A percentile compares a stretch with the other conserved stretches of the same genome.
phyloP scores from a whole-genome alignment of 1,140 invertebrate genomes.

The Centruroides vittatus region DNA sequence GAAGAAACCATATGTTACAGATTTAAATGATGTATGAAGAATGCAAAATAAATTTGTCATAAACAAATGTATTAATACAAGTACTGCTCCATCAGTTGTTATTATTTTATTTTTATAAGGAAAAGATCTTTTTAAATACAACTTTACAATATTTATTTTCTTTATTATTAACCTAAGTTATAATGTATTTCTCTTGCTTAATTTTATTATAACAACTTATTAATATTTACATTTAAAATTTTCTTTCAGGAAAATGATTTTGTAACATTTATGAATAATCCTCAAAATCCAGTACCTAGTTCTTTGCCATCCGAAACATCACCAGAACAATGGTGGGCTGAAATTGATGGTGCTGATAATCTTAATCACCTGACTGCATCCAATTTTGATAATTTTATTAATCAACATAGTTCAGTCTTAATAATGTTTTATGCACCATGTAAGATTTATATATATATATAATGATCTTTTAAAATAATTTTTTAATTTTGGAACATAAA shows the following conservation, averaged over 20 bases:
- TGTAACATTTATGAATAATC: slow-evolving; percentile 47
- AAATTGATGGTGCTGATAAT: slow-evolving; percentile 29
- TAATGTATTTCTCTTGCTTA: not conserved
- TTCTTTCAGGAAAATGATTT: slow-evolving; percentile 43
- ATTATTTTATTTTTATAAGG: too few species aligned
- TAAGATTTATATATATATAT: slow-evolving; percentile 24
- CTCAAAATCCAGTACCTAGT: slow-evolving; percentile 29
- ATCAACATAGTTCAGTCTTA: slow-evolving; percentile 34
- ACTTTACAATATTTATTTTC: too few species aligned
- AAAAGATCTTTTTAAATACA: too few species aligned
- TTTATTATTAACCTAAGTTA: too few species aligned
- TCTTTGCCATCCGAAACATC: slow-evolving; percentile 21
- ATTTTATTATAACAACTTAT: slow-evolving; percentile 5
- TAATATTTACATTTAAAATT: slow-evolving; percentile 6
- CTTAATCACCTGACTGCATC: slow-evolving; percentile 36
- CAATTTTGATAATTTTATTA: slow-evolving; percentile 36
- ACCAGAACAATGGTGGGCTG: slow-evolving; percentile 32
- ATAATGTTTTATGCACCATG: slow-evolving; percentile 48
- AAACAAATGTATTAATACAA: too few species aligned
- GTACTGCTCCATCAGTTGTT: too few species aligned
- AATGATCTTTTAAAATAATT: too few species aligned
- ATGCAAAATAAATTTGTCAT: too few species aligned
- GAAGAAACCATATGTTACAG: too few species aligned
- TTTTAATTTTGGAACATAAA: too few species aligned
- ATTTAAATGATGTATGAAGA: too few species aligned